phyloP scores from a whole-genome alignment of 2,888 invertebrate species.

The Drosophila mayaguana region DNA sequence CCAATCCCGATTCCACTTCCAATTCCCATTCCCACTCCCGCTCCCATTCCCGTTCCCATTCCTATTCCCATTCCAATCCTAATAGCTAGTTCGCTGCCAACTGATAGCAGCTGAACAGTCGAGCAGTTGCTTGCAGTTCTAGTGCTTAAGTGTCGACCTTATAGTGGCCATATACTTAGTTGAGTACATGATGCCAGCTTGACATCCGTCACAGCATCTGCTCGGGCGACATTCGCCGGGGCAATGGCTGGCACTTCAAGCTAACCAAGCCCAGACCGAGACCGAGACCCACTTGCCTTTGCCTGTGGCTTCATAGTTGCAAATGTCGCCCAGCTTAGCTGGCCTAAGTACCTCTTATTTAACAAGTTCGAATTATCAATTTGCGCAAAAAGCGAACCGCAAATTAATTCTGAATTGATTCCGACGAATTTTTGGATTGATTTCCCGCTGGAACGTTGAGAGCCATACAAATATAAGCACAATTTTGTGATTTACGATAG shows the following conservation, averaged over 20 bases:
- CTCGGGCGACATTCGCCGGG: conserved; percentile 16
- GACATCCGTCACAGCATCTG: conserved; percentile 56
- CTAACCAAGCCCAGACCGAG: conserved; percentile 6
- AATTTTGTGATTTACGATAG: too few species aligned
- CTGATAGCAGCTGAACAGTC: neutral
- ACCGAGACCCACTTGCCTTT: neutral
- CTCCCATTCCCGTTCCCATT: neutral
- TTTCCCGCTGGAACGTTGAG: neutral
- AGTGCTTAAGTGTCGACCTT: conserved; percentile 52
- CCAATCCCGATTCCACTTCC: neutral
- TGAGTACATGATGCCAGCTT: conserved; percentile 54
- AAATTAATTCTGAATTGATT: conserved; percentile 6
- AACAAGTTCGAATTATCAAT: conserved; percentile 4
- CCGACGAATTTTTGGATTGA: neutral
- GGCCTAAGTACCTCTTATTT: conserved; percentile 8
- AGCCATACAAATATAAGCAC: neutral
- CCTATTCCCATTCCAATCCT: neutral
- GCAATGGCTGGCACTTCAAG: conserved; percentile 23
- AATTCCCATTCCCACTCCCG: neutral
- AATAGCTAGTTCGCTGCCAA: neutral
- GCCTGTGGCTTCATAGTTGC: neutral
- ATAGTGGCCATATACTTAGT: conserved; percentile 54
- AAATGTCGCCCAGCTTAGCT: neutral
- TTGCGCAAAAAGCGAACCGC: neutral
- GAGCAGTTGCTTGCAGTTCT: conserved; percentile 28